Percentiles rank a stretch among this genome's conserved stretches.
Evolutionary conservation across 2,797 vertebrate genomes (phyloP).

Genomic region (Lates japonicus): DNA sequence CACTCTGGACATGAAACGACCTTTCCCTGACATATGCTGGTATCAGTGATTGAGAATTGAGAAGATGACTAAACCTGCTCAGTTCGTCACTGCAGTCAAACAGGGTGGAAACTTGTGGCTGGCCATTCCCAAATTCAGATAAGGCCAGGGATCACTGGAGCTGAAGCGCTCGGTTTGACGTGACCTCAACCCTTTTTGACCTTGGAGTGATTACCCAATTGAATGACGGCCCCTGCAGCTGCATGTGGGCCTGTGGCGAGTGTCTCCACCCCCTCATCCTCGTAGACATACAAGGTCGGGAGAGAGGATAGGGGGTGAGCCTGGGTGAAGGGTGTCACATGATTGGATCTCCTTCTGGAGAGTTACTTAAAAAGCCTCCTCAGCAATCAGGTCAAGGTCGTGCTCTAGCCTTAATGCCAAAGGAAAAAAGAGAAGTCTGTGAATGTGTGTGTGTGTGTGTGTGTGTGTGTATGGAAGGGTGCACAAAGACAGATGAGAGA

Average conservation of each 20-base stretch:
- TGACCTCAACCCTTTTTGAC: constrained; percentile 74
- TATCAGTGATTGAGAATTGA: constrained; percentile 77
- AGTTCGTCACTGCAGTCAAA: constrained; percentile 45
- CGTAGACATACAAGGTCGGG: constrained; percentile 76
- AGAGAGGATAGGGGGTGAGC: constrained; percentile 57
- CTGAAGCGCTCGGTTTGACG: constrained; percentile 34
- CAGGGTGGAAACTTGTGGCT: constrained; percentile 31
- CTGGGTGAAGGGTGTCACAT: constrained; percentile 82
- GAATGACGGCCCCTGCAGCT: constrained; percentile 66
- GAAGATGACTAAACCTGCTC: constrained; percentile 77
- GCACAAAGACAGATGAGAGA: constrained; percentile 41
- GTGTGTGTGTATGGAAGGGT: constrained; percentile 29
- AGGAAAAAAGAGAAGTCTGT: constrained; percentile 63
- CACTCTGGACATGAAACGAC: constrained; percentile 70
- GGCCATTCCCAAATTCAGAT: constrained; percentile 40
- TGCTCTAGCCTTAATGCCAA: constrained; percentile 73
- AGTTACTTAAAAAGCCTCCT: constrained; percentile 86
- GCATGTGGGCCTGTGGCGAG: constrained; percentile 46
- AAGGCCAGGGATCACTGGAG: constrained; percentile 25
- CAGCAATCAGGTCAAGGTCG: constrained; percentile 86
- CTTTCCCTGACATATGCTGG: constrained; percentile 78
- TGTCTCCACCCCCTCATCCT: constrained; percentile 51
- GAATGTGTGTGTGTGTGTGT: constrained; percentile 33
- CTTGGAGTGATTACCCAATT: constrained; percentile 67
- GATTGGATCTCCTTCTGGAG: constrained; percentile 84